These are phyloP conservation scores for Lates calcarifer DNA, from an alignment of 2,113 vertebrate species.

Conservation along the genomic window DNA sequence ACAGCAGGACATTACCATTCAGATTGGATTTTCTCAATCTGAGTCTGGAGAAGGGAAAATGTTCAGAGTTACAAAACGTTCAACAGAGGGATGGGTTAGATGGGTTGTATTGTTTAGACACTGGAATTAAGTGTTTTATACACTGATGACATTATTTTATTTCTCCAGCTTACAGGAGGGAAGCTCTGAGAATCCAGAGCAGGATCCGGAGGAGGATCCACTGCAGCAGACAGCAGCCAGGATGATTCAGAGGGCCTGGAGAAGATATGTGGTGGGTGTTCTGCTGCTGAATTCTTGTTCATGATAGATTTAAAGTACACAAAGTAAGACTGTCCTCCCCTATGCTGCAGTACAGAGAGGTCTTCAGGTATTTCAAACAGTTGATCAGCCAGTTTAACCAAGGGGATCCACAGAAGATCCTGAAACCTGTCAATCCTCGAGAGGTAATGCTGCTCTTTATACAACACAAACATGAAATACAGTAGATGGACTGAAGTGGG, in stretches of 20 bases:
- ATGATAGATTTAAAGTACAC: neutral
- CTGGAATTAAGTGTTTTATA: too few relatives aligned
- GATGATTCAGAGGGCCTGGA: slow-evolving; percentile 85
- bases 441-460: slow-evolving; percentile 70
- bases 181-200: neutral
- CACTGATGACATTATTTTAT: too few relatives aligned
- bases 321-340: neutral
- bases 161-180: slow-evolving; percentile 7
- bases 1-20: too few relatives aligned
- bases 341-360: slow-evolving; percentile 69
- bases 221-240: slow-evolving; percentile 66
- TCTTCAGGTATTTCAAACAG: slow-evolving; percentile 81
- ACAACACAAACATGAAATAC: neutral
- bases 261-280: slow-evolving; percentile 77
- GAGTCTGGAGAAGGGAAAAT: too few relatives aligned
- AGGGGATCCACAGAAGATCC: slow-evolving; percentile 76
- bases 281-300: neutral
- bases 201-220: neutral
- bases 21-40: too few relatives aligned
- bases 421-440: slow-evolving; percentile 80
- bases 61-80: too few relatives aligned
- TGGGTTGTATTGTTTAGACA: too few relatives aligned
- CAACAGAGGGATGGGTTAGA: too few relatives aligned
- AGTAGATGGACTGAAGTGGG: neutral
- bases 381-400: slow-evolving; percentile 70